Evolutionary conservation across 64 coral and sea anemone species (phyloP), one percentile per base, ranked within the genome.

Genomic region (Stichodactyla mertensii): DNA sequence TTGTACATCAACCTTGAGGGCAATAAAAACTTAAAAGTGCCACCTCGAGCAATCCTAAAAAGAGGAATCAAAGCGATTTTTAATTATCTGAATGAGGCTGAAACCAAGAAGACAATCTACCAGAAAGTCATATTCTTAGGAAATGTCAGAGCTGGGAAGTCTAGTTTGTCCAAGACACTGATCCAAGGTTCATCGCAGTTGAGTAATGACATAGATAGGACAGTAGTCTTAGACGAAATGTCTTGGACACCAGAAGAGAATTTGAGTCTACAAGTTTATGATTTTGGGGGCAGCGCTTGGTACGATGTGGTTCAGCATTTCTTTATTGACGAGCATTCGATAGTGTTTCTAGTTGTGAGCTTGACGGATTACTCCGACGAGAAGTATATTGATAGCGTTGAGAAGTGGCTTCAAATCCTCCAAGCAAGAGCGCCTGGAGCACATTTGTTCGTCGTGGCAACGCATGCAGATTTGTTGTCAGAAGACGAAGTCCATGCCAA

Each of bases 251-350:
- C 89, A 80, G 77, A 87, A 13, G 55, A 18, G 45, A 85, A 87
- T 78, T 54, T 91, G 77, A 82, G 86, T 24, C 79, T 91, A 9
- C 89, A 91, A 26, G 16, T 91, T 26, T 91, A 91, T 82, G 89
- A 91, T 60, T 91, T 91, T 71, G 85, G 89, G 18, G 89, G 89
- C 20, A 59, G 80, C 18, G 80, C 52, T 6, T 82, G 77, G 45
- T 91, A 91, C 52, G 71, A 86, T 27, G 51, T 91, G 10, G 89
- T 86, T 10, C 89, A 91, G 54, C 89, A 86, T 7, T 91, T 91
- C 56, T 91, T 91, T 53, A 71, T 87, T 9, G 89, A 91, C 74
- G 81, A 82, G 54, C 80, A 61, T 36, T 77, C 89, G 12, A 91
- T 91, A 51, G 80, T 91, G 64, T 78, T 91, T 20, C 77, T 91